Evolutionary conservation across 2,888 invertebrate genomes (phyloP).

Genomic region (Mycalesis mineus): DNA sequence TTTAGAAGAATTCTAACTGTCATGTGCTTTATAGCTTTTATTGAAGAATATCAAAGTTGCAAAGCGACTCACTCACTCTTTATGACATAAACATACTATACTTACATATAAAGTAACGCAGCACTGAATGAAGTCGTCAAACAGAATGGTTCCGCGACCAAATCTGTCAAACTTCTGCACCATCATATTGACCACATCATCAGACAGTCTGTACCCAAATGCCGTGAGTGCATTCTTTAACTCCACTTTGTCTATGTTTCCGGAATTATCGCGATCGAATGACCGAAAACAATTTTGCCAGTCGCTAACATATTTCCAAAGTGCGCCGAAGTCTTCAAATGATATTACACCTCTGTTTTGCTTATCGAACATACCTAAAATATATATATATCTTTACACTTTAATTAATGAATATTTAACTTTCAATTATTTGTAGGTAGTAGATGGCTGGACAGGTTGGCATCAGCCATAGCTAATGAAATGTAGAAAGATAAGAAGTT

Average conservation of each 20-base stretch:
- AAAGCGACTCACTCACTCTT: too few relatives aligned
- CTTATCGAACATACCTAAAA: constrained; percentile 93
- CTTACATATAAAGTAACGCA: constrained; percentile 95
- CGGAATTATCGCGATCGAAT: constrained; percentile 94
- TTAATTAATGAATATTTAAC: too few relatives aligned
- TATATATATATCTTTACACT: too few relatives aligned
- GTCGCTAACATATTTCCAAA: constrained; percentile 99
- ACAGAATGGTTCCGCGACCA: constrained; percentile 93
- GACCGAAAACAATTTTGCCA: constrained; percentile 98
- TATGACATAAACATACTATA: constrained; percentile 44
- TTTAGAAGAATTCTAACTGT: too few relatives aligned
- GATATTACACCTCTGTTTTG: constrained; percentile 92
- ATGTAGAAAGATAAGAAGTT: too few relatives aligned
- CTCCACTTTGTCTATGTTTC: constrained; percentile 94
- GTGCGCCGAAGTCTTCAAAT: constrained; percentile 95
- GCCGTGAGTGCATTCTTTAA: constrained; percentile 92
- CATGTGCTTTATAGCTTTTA: too few relatives aligned
- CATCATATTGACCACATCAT: constrained; percentile 87
- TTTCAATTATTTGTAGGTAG: too few relatives aligned
- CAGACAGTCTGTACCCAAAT: constrained; percentile 93
- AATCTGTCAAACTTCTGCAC: constrained; percentile 96
- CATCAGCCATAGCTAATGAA: too few relatives aligned
- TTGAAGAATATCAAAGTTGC: too few relatives aligned
- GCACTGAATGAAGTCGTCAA: constrained; percentile 99
- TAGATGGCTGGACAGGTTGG: too few relatives aligned